A percentile compares a stretch with the other conserved stretches of the same genome.
Evolutionary conservation across 2,113 vertebrate genomes (phyloP).

Genomic region (Cairina moschata): DNA sequence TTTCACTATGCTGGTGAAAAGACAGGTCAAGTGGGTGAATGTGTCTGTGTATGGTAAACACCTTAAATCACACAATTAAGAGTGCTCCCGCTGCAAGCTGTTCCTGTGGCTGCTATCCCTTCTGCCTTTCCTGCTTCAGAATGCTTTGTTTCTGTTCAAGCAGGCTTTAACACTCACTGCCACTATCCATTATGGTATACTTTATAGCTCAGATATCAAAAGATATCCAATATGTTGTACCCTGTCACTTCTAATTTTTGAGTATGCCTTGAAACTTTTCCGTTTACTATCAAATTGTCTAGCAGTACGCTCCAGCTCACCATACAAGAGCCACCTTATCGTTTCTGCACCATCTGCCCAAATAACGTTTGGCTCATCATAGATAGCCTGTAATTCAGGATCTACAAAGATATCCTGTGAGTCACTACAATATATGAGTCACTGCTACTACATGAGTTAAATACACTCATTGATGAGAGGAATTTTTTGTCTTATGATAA

Average conservation of each 20-base stretch:
- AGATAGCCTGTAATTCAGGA: not conserved
- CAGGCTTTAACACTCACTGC: not conserved
- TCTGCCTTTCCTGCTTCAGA: not conserved
- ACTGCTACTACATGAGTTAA: not conserved
- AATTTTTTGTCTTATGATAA: not conserved
- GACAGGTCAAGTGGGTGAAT: not conserved
- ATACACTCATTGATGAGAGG: not conserved
- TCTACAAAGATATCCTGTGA: not conserved
- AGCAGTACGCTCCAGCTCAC: not conserved
- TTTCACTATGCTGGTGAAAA: not conserved
- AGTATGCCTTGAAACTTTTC: not conserved
- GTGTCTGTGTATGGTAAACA: not conserved
- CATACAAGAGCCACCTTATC: fast-evolving
- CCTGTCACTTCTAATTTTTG: not conserved
- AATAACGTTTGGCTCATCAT: not conserved
- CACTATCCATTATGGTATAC: not conserved
- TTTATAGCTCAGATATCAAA: not conserved
- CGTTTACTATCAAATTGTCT: not conserved
- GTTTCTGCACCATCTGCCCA: not conserved
- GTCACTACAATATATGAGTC: too few relatives aligned
- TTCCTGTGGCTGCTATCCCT: not conserved
- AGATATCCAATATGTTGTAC: not conserved
- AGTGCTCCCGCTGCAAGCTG: not conserved
- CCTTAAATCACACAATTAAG: not conserved
- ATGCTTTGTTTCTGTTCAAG: not conserved